Evolutionary conservation across 2,797 vertebrate genomes (phyloP).

Genomic region (Enteromius fasciolatus): DNA sequence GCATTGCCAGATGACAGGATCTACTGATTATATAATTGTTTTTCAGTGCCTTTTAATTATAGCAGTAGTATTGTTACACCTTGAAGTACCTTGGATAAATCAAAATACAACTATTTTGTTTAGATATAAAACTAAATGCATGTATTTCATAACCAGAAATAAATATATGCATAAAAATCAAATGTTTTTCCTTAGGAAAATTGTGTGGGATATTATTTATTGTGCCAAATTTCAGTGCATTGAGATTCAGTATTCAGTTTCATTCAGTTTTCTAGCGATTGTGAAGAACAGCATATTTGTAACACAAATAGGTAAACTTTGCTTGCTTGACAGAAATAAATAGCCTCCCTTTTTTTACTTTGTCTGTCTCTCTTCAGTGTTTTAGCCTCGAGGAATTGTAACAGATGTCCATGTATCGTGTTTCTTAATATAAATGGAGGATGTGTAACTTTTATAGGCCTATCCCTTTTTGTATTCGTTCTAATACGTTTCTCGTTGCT

Average conservation of each 20-base stretch:
- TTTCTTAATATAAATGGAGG: not conserved
- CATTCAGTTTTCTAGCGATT: not conserved
- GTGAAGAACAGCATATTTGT: not conserved
- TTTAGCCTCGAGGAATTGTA: not conserved
- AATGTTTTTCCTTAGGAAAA: not conserved
- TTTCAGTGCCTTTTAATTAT: conserved; percentile 6
- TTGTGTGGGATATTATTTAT: not conserved
- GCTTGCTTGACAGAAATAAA: not conserved
- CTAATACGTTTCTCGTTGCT: not conserved
- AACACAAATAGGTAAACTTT: not conserved
- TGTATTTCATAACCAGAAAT: not conserved
- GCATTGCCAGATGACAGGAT: not conserved
- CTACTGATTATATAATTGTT: not conserved
- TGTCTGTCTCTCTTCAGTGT: not conserved
- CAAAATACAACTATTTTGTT: not conserved
- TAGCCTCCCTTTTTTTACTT: no score
- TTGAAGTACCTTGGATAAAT: not conserved
- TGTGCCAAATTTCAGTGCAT: not conserved
- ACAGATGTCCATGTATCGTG: not conserved
- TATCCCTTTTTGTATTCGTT: not conserved
- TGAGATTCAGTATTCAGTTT: no score
- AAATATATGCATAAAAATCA: not conserved
- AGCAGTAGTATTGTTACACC: not conserved
- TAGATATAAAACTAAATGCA: not conserved
- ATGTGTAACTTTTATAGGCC: not conserved